phyloP scores from a whole-genome alignment of 1,140 invertebrate species.

The Acromyrmex charruanus region DNA sequence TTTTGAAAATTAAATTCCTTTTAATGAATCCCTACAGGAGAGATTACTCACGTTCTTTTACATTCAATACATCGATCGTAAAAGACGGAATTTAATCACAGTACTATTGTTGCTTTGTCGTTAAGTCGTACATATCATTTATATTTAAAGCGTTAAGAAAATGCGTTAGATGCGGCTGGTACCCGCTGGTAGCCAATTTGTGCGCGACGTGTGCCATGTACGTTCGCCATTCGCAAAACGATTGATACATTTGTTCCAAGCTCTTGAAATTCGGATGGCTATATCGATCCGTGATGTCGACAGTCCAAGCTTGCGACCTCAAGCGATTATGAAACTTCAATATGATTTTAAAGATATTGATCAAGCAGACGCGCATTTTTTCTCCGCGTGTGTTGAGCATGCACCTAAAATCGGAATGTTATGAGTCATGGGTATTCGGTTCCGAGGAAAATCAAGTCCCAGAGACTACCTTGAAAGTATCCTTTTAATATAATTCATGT shows the following conservation, averaged over 20 bases:
- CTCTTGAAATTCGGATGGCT: constrained; percentile 81
- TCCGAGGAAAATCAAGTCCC: neutral
- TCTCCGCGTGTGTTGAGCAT: constrained; percentile 90
- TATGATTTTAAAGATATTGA: constrained; percentile 90
- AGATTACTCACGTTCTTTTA: constrained; percentile 4
- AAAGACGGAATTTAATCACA: constrained; percentile 16
- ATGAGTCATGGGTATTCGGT: neutral
- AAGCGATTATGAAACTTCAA: constrained; percentile 90
- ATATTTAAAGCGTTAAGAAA: constrained; percentile 85
- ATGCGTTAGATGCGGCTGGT: constrained; percentile 84
- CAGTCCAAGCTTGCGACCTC: constrained; percentile 80
- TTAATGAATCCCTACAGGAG: neutral
- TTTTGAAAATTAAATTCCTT: constrained; percentile 32
- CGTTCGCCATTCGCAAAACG: constrained; percentile 82
- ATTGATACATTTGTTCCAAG: constrained; percentile 82
- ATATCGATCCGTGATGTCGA: constrained; percentile 65
- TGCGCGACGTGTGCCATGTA: constrained; percentile 83
- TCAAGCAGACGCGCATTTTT: constrained; percentile 89
- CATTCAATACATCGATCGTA: constrained; percentile 16
- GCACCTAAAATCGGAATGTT: constrained; percentile 86
- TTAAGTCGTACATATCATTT: constrained; percentile 82
- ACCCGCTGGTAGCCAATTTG: constrained; percentile 83
- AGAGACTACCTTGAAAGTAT: constrained; percentile 87
- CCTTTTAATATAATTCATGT: constrained; percentile 91
- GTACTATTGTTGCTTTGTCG: constrained; percentile 62